Conservation (phyloP, 2,113 vertebrate genomes). For the Anthoscopus minutus region DNA sequence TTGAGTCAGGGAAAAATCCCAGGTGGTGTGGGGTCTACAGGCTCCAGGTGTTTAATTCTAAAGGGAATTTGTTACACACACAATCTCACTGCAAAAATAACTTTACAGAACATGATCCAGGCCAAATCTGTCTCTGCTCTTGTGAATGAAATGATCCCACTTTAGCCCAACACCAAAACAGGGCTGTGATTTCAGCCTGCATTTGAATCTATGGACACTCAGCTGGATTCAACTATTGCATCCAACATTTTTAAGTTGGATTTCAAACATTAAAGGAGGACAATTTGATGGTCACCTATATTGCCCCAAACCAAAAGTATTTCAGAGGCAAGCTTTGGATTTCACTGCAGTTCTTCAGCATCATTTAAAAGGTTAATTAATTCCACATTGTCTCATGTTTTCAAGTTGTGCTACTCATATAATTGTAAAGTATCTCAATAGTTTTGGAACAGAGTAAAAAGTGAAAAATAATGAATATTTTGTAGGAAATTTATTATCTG, state of each 20-base stretch:
- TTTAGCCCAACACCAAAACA: background rate
- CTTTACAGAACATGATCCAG: background rate
- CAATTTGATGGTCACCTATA: background rate
- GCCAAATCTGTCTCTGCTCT: background rate
- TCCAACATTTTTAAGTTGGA: background rate
- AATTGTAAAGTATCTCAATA: background rate
- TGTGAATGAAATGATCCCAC: background rate
- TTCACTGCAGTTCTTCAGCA: background rate
- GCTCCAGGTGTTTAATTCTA: background rate
- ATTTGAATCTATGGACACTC: background rate
- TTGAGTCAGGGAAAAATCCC: background rate
- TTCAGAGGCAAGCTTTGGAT: background rate
- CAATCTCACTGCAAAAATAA: background rate
- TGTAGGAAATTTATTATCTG: background rate
- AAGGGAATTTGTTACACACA: background rate
- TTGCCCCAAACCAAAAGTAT: background rate
- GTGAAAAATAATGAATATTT: background rate
- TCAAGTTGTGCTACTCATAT: background rate
- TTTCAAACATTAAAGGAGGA: background rate
- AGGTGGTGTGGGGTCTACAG: background rate
- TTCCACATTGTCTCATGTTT: background rate
- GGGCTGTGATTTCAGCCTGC: background rate
- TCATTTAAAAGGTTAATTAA: background rate
- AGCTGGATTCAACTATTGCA: background rate
- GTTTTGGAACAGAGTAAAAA: background rate